Evolutionary conservation across 1,140 invertebrate genomes (phyloP).

Genomic region (Capitella teleta): DNA sequence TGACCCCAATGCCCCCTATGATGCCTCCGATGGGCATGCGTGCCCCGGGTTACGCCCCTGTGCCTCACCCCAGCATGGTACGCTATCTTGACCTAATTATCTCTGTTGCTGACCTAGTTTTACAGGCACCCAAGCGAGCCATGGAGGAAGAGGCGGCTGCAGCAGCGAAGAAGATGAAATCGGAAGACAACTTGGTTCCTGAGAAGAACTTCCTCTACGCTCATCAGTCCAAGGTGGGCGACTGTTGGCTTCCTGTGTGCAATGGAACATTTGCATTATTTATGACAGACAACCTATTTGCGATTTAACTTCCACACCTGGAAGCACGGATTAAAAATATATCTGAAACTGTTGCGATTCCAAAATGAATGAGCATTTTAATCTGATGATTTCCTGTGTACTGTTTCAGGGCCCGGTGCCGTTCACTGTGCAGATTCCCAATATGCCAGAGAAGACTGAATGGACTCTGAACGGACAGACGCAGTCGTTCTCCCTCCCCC

Average conservation of each 20-base stretch:
- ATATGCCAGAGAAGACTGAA: constrained; percentile 75
- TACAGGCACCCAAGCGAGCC: no score
- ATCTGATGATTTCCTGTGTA: background rate
- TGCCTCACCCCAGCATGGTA: no score
- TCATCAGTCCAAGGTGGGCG: constrained; percentile 42
- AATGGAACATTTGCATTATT: background rate
- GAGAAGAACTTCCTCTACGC: constrained; percentile 70
- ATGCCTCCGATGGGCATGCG: constrained; percentile 12
- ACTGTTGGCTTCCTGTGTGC: background rate
- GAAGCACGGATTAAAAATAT: background rate
- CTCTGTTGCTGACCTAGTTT: no score
- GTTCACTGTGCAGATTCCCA: constrained; percentile 67
- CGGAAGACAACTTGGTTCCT: constrained; percentile 83
- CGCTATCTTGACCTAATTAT: constrained; percentile 52
- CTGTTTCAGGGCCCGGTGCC: constrained; percentile 54
- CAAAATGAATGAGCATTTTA: background rate
- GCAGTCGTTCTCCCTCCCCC: constrained; percentile 63
- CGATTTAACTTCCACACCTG: no score
- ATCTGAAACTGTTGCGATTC: background rate
- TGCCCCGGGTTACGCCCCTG: constrained; percentile 10
- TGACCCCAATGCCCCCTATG: constrained; percentile 11
- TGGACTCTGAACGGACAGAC: constrained; percentile 93
- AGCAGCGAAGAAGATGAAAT: constrained; percentile 71
- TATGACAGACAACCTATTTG: no score
- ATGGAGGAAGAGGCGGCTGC: no score